Base-by-base conservation (phyloP, 2,888 invertebrate genomes). In the Nesidiocoris tenuis region DNA sequence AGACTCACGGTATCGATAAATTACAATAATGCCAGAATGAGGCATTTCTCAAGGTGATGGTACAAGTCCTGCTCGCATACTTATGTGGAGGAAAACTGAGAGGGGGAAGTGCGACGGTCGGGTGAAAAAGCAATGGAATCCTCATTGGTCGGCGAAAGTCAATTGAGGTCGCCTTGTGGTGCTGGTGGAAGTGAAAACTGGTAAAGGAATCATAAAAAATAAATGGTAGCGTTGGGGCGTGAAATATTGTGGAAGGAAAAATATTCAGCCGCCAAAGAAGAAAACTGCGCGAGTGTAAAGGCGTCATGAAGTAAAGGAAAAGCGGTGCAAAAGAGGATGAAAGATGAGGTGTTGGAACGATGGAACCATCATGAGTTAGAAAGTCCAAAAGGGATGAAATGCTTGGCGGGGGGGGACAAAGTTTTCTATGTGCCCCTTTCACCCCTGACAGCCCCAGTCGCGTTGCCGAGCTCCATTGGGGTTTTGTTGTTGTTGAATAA, bases 401-500 rank as follows among this genome's bases (percentile, higher is more conserved):
- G n/a, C n/a, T n/a, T n/a, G 39, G 74, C 57, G 66, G 66, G 65
- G 65, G 57, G 74, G 57, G 66, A 12, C 12, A 66, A 75, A 75
- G 57, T 75, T 75, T 75, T 59, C 74, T 75, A 75, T 66, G 61
- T 75, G 74, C 65, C 65, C 74, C 22, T 39, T 39, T 39, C 39
- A 39, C 39, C 39, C 39, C 39, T 39, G 39, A 12, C 39, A 39
- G 39, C 39, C 39, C 39, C 39, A 3, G 12, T 7, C 39, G 39
- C 39, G 39, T 39, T 12, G 39, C 39, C 3, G 39, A 39, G 39
- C 39, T 65, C 66, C 74, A 66, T 75, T 75, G 74, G 74, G 74
- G 74, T 75, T 75, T 75, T 66, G 74, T 75, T 75, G 74, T 75
- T 75, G 74, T 75, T 75, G 74, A 75, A 75, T 75, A 75, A 75